Evolutionary conservation across 1,140 invertebrate genomes (phyloP), one percentile per base, ranked within the genome.

Genomic region (Tetranychus cinnabarinus): DNA sequence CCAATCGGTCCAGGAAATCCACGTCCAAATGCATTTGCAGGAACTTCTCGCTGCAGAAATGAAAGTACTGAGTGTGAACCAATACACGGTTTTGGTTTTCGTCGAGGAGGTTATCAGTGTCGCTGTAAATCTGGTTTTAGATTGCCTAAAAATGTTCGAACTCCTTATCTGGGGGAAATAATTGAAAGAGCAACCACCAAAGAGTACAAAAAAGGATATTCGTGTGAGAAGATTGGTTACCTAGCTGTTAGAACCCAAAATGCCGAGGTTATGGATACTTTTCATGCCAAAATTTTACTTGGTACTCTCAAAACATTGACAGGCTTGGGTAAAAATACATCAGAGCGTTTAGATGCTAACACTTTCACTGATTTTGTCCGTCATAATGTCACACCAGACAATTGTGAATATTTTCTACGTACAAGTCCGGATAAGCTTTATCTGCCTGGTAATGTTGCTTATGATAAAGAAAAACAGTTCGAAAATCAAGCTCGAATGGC

Each of bases 21-120:
- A 62, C 80, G 81, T 15, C 85, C 86, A 0, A 97, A 97, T 75
- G 79, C 77, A 70, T 97, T 93, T 78, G 83, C 81, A 48, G 81
- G 85, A 66, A 96, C 89, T 6, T 84, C 88, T 3, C 75, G 88
- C 65, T 97, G 93, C 79, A 91, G 90, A 78, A 79, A 82, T 66
- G 81, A 85, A 68, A 92, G 89, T 12, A 97, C 92, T 23, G 87
- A 93, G 84, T 97, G 93, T 76, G 92, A 97, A 75, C 92, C 92
- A 0, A 72, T 97, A 34, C 83, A 92, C 70, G 92, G 92, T 4
- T 97, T 85, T 82, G 93, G 92, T 42, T 93, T 92, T 69, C 76
- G 88, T 64, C 78, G 92, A 69, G 92, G 92, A 61, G 92, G 89
- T 34, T 97, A 97, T 74, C 88, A 95, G 70, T 97, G 88, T 72